A percentile compares a stretch with the other conserved stretches of the same genome.
These are phyloP conservation scores for Temnopleurus reevesii DNA, from an alignment of 53 echinoderm and acorn worm genomes.

Conservation along the genomic window DNA sequence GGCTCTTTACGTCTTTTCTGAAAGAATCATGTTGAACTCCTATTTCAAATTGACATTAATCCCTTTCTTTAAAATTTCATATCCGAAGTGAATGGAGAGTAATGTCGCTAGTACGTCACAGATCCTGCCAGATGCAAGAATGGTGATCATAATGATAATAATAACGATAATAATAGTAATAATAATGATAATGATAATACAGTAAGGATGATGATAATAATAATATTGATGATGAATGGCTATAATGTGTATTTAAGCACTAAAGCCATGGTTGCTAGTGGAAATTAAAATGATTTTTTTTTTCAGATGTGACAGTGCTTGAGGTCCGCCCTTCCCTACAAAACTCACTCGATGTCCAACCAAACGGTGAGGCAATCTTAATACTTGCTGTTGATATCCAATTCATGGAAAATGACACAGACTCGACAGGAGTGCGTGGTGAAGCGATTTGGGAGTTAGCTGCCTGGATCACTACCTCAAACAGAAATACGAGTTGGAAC, in stretches of 20 bases:
- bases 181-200: neutral
- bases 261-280: too few relatives aligned
- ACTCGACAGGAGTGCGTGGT: neutral
- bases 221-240: neutral
- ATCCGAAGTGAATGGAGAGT: too few relatives aligned
- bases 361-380: neutral
- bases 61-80: too few relatives aligned
- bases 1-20: too few relatives aligned
- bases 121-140: too few relatives aligned
- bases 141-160: neutral
- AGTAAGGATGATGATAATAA: neutral
- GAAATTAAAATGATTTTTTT: too few relatives aligned
- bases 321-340: neutral
- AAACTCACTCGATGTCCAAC: neutral
- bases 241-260: too few relatives aligned
- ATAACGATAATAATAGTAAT: neutral
- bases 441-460: neutral
- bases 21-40: too few relatives aligned
- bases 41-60: too few relatives aligned
- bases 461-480: neutral
- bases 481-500: too few relatives aligned
- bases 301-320: neutral
- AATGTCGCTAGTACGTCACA: too few relatives aligned
- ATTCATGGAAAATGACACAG: neutral
- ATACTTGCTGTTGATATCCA: neutral